These are phyloP conservation scores for Chromis chromis DNA, from an alignment of 2,797 vertebrate genomes.

Conservation along the genomic window DNA sequence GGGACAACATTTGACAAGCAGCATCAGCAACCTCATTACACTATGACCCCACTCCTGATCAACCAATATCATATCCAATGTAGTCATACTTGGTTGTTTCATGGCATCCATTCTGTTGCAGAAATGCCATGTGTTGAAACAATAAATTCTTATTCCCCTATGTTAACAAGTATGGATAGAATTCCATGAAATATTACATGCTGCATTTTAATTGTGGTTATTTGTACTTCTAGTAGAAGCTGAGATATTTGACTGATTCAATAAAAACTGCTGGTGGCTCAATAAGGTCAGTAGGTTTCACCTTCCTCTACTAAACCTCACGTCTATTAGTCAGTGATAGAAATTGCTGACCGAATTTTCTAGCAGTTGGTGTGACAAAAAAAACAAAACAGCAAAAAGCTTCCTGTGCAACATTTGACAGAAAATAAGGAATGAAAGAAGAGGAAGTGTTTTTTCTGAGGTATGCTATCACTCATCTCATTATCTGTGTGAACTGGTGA, in stretches of 20 bases:
- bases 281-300: not conserved
- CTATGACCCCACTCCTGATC: no score
- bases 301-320: not conserved
- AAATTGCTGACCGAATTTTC: no score
- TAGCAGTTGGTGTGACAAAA: no score
- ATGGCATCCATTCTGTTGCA: no score
- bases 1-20: no score
- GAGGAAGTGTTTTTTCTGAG: conserved; percentile 63
- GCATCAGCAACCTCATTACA: no score
- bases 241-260: not conserved
- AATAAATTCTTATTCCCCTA: no score
- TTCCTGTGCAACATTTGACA: conserved; percentile 22
- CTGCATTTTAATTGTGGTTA: not conserved
- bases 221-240: not conserved
- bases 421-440: conserved; percentile 47
- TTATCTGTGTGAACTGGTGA: conserved; percentile 7
- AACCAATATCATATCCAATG: no score
- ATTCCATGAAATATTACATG: no score
- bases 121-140: no score
- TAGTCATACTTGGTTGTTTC: no score
- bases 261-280: not conserved
- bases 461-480: conserved; percentile 34
- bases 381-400: not conserved
- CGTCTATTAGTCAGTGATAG: not conserved
- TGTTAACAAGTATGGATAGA: no score